phyloP scores from a whole-genome alignment of 2,797 vertebrate species.

The Buceros bicornis region DNA sequence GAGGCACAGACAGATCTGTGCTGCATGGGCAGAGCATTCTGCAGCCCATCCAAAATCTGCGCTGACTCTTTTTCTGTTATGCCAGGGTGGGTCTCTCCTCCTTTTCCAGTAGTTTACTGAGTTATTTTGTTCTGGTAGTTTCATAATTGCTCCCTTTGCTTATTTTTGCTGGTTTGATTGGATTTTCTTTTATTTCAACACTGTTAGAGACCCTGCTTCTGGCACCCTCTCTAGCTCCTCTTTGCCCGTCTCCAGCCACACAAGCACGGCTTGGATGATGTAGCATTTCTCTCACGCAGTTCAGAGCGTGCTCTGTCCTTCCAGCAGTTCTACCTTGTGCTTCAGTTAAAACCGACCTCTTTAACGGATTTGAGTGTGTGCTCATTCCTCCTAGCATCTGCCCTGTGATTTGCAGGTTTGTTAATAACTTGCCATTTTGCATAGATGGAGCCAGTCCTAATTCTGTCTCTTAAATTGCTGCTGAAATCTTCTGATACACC shows the following conservation, averaged over 20 bases:
- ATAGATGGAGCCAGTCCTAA: neutral
- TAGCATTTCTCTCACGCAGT: conserved; percentile 8
- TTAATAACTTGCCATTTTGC: neutral
- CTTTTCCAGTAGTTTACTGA: neutral
- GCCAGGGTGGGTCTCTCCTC: neutral
- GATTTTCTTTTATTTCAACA: neutral
- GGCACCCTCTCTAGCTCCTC: neutral
- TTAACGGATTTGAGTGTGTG: neutral
- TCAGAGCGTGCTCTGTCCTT: conserved; percentile 28
- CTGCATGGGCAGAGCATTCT: neutral
- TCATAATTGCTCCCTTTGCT: neutral
- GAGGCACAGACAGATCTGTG: neutral
- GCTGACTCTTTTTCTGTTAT: neutral
- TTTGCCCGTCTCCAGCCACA: neutral
- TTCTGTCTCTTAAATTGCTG: neutral
- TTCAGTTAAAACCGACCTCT: neutral
- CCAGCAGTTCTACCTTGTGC: neutral
- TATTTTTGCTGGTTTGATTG: neutral
- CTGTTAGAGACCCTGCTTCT: neutral
- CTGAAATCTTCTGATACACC: neutral
- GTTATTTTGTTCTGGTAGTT: neutral
- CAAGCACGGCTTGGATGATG: conserved; percentile 19
- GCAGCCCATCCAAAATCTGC: conserved; percentile 1
- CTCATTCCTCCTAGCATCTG: neutral
- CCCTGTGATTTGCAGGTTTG: neutral